Conservation (phyloP, 2,113 vertebrate genomes). For the Megaleporinus macrocephalus region DNA sequence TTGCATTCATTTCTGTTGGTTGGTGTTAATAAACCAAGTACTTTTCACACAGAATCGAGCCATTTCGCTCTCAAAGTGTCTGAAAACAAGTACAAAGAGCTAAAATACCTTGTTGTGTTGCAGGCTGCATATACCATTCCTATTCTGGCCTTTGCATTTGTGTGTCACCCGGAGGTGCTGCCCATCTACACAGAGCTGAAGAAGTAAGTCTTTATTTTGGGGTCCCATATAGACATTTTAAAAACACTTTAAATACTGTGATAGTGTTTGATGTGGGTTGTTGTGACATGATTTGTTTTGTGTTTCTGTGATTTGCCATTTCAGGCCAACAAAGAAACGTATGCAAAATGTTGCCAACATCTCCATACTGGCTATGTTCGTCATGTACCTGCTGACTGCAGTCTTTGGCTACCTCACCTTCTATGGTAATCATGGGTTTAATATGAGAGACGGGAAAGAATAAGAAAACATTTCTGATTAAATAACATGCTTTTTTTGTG, state of each 20-base stretch:
- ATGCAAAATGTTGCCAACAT: constrained; percentile 85
- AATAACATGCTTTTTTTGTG: neutral
- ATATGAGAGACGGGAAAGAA: neutral
- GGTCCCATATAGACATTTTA: neutral
- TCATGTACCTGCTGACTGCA: constrained; percentile 85
- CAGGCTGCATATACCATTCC: constrained; percentile 81
- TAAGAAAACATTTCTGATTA: neutral
- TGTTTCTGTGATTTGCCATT: constrained; percentile 4
- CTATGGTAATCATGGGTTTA: constrained; percentile 74
- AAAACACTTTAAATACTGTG: no score
- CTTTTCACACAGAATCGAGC: neutral
- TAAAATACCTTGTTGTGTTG: constrained; percentile 36
- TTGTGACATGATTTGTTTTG: neutral
- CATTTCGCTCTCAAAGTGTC: neutral
- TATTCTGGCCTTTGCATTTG: constrained; percentile 85
- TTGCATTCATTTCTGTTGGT: neutral
- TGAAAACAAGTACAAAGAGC: neutral
- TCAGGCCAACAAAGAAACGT: constrained; percentile 79
- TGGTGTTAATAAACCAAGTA: neutral
- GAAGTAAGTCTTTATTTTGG: constrained; percentile 70
- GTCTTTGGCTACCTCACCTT: constrained; percentile 87
- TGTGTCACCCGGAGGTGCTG: constrained; percentile 86
- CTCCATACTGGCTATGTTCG: constrained; percentile 84
- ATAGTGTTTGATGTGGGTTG: neutral
- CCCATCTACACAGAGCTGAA: constrained; percentile 85